phyloP scores from a whole-genome alignment of 2,113 vertebrate species.

The Eulemur rufifrons region DNA sequence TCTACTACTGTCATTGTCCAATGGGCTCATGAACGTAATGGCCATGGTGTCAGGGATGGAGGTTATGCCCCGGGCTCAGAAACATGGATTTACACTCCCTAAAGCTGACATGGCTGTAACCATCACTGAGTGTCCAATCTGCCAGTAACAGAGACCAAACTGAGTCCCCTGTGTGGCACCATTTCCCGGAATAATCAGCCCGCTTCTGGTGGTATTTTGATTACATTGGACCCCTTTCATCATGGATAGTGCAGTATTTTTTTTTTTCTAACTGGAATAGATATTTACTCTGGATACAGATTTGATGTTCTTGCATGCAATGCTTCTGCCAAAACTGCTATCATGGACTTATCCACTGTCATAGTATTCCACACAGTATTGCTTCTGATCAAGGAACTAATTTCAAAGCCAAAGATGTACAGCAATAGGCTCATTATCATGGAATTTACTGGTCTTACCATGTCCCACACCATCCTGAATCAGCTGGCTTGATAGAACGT shows the following conservation, averaged over 20 bases:
- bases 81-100: not conserved
- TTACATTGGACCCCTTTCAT: not conserved
- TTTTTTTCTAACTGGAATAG: not conserved
- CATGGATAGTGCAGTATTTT: not conserved
- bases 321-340: not conserved
- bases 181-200: not conserved
- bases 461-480: not conserved
- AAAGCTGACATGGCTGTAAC: not conserved
- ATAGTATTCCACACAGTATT: not conserved
- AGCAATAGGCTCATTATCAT: not conserved
- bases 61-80: not conserved
- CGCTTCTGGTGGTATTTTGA: not conserved
- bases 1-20: not conserved
- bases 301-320: not conserved
- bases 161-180: not conserved
- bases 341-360: not conserved
- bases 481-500: not conserved
- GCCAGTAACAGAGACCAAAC: not conserved
- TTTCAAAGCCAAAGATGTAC: not conserved
- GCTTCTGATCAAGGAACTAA: not conserved
- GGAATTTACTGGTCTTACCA: not conserved
- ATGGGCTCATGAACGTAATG: not conserved
- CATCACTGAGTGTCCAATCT: not conserved
- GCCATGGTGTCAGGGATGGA: not conserved
- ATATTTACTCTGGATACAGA: not conserved